Evolutionary conservation across 2,888 invertebrate genomes (phyloP), one percentile per base, ranked within the genome.

Genomic region (Drosophila birchii): DNA sequence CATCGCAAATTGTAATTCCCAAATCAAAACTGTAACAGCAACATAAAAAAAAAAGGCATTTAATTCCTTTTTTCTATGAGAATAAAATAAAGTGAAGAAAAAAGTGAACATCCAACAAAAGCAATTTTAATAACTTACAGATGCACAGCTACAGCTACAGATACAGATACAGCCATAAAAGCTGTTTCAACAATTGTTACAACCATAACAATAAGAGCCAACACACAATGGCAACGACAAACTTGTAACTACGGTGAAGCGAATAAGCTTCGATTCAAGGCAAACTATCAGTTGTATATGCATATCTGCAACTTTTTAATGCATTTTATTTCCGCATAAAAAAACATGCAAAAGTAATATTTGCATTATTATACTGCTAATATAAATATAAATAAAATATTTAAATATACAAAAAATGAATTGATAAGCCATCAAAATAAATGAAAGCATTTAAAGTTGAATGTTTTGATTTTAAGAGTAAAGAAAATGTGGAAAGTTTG

Each of bases 71-170:
- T 47, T 18, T 16, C 14, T 23, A 7, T 14, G 44, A 7, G 1
- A 16, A 16, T 16, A 45, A 45, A n/a, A 4, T 1, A 26, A 26
- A 26, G 18, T 41, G 11, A 20, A 14, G 9, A 20, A 20, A 41
- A 23, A 14, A n/a, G 6, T 0, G 6, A 20, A n/a, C 29, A 53
- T 29, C 8, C 8, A 53, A 59, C 26, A n/a, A 55, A 43, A 34
- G 32, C 54, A 55, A 54, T 54, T 60, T 54, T 60, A 60, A 56
- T 60, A 60, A 60, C 60, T 56, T 60, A 34, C 60, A 34, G 11
- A 43, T 56, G 29, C 20, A 8, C 29, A 29, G 29, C 6, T 34
- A 8, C 29, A 29, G 29, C 6, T 34, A 34, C 34, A 34, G 34
- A 34, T 12, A 34, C 59, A 54, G 41, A 55, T 41, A 23, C 11